Conservation (phyloP, 2,113 vertebrate genomes). For the Pangasianodon gigas region DNA sequence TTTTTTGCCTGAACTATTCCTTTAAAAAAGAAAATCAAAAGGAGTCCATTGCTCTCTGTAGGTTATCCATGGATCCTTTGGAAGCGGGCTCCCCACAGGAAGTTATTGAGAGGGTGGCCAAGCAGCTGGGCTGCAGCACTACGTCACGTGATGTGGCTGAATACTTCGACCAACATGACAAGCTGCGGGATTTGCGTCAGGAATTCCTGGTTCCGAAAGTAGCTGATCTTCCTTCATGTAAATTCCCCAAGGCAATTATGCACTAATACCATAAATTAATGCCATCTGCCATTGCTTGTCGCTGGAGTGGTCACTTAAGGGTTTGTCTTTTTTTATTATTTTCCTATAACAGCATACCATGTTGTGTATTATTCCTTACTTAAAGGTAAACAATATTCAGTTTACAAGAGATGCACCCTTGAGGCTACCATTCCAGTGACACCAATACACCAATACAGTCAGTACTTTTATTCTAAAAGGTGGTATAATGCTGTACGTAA, state of each 20-base stretch:
- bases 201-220: conserved; percentile 83
- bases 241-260: conserved; percentile 60
- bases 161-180: conserved; percentile 80
- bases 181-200: conserved; percentile 76
- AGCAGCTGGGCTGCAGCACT: conserved; percentile 72
- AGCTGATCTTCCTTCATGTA: conserved; percentile 82
- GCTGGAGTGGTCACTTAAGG: neutral
- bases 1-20: neutral
- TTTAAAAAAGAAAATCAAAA: neutral
- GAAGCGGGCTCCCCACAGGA: conserved; percentile 59
- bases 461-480: neutral
- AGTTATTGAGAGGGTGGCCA: conserved; percentile 67
- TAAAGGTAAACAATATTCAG: neutral
- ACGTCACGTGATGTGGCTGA: conserved; percentile 76
- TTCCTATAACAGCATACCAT: neutral
- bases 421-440: neutral
- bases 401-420: neutral
- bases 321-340: neutral
- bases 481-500: neutral
- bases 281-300: neutral
- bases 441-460: neutral
- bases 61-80: conserved; percentile 72
- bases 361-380: neutral
- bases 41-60: neutral
- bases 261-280: neutral